Evolutionary conservation across 1,140 invertebrate genomes (phyloP).

Genomic region (Pogonomyrmex barbatus): DNA sequence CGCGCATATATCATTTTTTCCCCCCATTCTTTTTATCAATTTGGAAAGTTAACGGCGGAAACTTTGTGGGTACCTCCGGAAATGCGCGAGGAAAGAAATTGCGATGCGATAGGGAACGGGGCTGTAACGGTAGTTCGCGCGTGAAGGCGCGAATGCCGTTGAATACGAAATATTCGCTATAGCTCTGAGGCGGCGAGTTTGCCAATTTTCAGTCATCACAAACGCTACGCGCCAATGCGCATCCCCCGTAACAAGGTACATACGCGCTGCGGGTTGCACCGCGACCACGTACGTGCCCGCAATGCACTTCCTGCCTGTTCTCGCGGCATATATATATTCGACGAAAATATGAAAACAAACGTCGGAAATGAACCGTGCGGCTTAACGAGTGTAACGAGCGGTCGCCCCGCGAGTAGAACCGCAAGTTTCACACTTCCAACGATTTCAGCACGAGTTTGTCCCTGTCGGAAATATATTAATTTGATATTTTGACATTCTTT

Average conservation of each 20-base stretch:
- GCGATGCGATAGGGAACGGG: neutral
- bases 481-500: neutral
- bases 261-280: neutral
- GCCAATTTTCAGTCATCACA: slow-evolving; percentile 49
- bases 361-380: slow-evolving; percentile 32
- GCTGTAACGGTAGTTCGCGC: neutral
- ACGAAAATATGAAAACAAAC: slow-evolving; percentile 34
- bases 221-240: slow-evolving; percentile 37
- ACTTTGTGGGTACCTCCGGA: neutral
- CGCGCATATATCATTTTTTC: neutral
- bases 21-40: neutral
- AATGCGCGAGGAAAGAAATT: slow-evolving; percentile 29
- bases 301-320: neutral
- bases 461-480: neutral
- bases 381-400: slow-evolving; percentile 36
- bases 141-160: slow-evolving; percentile 17
- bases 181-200: slow-evolving; percentile 14
- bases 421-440: neutral
- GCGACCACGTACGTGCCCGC: neutral
- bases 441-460: neutral
- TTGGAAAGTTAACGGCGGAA: neutral
- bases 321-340: neutral
- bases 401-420: neutral
- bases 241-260: slow-evolving; percentile 35
- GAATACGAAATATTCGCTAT: slow-evolving; percentile 49